Conservation (phyloP, 2,113 vertebrate species). For the Scortum barcoo region DNA sequence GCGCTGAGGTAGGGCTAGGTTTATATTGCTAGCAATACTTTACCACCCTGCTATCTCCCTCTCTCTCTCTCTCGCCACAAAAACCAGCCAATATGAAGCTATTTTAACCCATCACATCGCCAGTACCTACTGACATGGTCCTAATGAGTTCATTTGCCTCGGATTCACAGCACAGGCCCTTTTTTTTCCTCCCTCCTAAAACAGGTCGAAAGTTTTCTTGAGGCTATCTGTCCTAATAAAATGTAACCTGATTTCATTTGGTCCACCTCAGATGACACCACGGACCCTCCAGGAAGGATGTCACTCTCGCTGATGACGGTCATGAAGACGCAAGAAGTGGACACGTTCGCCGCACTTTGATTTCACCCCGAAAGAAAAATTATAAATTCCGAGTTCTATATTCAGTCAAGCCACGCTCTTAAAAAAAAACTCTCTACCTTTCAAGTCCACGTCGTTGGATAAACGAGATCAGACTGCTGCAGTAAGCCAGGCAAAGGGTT, state of each 20-base stretch:
- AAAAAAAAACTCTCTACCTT: conserved; percentile 28
- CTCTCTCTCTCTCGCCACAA: not conserved
- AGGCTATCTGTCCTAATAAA: conserved; percentile 3
- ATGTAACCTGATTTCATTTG: not conserved
- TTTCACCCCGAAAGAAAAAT: not conserved
- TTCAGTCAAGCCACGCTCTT: conserved; percentile 4
- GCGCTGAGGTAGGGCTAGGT: conserved; percentile 2
- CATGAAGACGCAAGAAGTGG: not conserved
- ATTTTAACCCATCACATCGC: conserved; percentile 19
- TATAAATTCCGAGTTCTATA: not conserved
- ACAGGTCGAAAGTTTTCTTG: not conserved
- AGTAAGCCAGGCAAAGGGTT: conserved; percentile 44
- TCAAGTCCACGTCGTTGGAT: conserved; percentile 29
- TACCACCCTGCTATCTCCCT: not conserved
- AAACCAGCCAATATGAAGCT: not conserved
- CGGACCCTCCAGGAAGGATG: not conserved
- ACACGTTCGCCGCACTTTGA: not conserved
- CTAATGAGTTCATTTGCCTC: conserved; percentile 14
- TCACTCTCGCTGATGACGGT: not conserved
- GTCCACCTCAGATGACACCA: not conserved
- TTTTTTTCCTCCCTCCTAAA: not conserved
- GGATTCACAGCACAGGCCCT: not conserved
- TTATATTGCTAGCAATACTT: conserved; percentile 42
- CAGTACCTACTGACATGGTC: not conserved
- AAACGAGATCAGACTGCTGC: conserved; percentile 37